Evolutionary conservation across 1,140 invertebrate genomes (phyloP), one percentile per base, ranked within the genome.

Genomic region (Drosophila baimaii): DNA sequence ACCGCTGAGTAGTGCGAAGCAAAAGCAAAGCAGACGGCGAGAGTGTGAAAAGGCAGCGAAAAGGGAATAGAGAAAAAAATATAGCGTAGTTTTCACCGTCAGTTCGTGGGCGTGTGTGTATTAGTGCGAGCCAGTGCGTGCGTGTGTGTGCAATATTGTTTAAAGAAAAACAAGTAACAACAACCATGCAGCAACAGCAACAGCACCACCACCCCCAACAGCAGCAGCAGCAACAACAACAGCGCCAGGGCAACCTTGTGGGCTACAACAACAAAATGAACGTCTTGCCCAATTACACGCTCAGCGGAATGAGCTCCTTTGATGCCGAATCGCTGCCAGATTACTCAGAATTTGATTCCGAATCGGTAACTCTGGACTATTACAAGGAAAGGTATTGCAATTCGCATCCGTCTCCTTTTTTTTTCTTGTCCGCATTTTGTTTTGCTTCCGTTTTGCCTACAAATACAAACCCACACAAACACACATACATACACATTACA

Each of bases 311-410:
- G 84, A 93, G 93, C 86, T 93, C 84, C 86, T 92, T 91, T 70
- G 90, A 94, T 88, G 93, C 92, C 62, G 93, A 94, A 80, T 94
- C 93, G 13, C 75, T 94, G 47, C 92, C 93, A 21, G 93, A 94
- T 91, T 94, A 93, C 77, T 93, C 93, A 90, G 93, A 94, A 92
- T 94, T 94, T 86, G 93, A 94, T 92, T 93, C 93, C 43, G 93
- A 93, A 88, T 93, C 93, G 65, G 92, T 93, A 39, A 92, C 93
- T 61, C 85, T 93, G 81, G 93, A 93, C 64, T 93, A 93, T 78
- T 92, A 92, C 68, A 92, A 86, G 75, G 93, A 93, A 92, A 93
- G 93, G 93, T 93, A 86, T 70, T 58, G 63, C 52, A 57, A 54
- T 56, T 37, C 31, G 58, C 58, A n/a, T 58, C 35, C 29, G 35